Base-by-base conservation (phyloP, 2,888 invertebrate species). In the Hypomecis atomaria region DNA sequence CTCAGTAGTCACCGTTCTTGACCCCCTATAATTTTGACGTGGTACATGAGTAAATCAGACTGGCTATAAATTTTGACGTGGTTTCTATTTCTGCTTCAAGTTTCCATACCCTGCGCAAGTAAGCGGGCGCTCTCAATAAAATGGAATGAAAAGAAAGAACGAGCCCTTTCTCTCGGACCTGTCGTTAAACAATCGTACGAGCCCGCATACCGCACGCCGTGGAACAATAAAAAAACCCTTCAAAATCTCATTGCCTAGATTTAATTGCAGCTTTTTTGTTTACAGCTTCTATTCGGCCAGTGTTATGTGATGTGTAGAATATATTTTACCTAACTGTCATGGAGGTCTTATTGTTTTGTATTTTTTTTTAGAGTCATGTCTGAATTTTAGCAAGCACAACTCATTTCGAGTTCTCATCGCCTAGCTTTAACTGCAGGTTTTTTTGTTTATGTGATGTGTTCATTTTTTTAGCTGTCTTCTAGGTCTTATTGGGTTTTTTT, bases 181-280 rank as follows among this genome's bases (percentile, higher is more conserved):
- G 71, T 72, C 72, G 72, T 78, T 72, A 78, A 79, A 74, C 71
- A 67, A 77, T 77, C 71, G 74, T 76, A 65, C 70, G 73, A 68
- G 66, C 82, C 82, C 82, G 81, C 79, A 83, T 82, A 72, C 78
- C 77, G 72, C 77, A 72, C 74, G 74, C 56, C 56, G 47, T 47
- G 66, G 56, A 66, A 74, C 75, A 66, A 77, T 81, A 77, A 79
- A 76, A 74, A 74, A 72, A 69, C 77, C 77, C 59, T 70, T 67
- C 59, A 44, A 56, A 56, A 43, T 59, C 52, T 52, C 43, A 67
- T 58, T 64, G 57, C 65, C 36, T 53, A 37, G 65, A 50, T 64
- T 70, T 66, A 65, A 69, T 67, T 64, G 54, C 59, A 49, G 49
- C 55, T 63, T 49, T 42, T 62, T 45, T 62, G 62, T 59, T 56